A percentile compares a stretch with the other conserved stretches of the same genome.
Evolutionary conservation across 2,888 invertebrate genomes (phyloP).

Genomic region (Phengaris alcon): DNA sequence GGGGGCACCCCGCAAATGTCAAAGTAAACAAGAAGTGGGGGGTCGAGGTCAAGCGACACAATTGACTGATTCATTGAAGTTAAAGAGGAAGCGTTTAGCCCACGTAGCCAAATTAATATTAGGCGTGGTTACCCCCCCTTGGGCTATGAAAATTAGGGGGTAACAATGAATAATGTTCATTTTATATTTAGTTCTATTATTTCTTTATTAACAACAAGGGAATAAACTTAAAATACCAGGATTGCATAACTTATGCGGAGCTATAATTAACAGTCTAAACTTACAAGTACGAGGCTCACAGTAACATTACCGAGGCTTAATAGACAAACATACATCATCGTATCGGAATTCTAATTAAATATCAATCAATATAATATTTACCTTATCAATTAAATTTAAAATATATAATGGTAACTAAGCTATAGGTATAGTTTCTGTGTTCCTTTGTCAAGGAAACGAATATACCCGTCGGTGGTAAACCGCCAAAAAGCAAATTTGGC

Average conservation of each 20-base stretch:
- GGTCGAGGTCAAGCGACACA: slow-evolving; percentile 36
- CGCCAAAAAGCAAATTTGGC: slow-evolving; percentile 27
- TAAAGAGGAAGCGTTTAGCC: slow-evolving; percentile 35
- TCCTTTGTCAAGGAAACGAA: slow-evolving; percentile 62
- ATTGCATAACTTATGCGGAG: background rate
- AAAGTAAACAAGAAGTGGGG: slow-evolving; percentile 29
- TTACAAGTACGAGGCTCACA: slow-evolving; percentile 5
- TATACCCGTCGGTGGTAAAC: slow-evolving; percentile 43
- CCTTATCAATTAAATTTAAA: background rate
- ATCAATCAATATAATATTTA: background rate
- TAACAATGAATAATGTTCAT: no score
- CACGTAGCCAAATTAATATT: slow-evolving; percentile 27
- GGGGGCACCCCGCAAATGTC: background rate
- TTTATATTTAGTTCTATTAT: no score
- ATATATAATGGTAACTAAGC: slow-evolving; percentile 4
- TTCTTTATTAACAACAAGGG: background rate
- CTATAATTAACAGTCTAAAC: slow-evolving; percentile 19
- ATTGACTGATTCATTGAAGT: slow-evolving; percentile 38
- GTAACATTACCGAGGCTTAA: background rate
- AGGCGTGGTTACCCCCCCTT: slow-evolving; percentile 21
- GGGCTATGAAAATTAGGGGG: background rate
- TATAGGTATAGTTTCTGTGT: slow-evolving; percentile 50
- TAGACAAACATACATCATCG: slow-evolving; percentile 9
- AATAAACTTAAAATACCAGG: slow-evolving; percentile 7
- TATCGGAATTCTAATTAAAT: background rate